Conservation (phyloP, 2,888 invertebrate species). For the Lasioglossum malachurum region DNA sequence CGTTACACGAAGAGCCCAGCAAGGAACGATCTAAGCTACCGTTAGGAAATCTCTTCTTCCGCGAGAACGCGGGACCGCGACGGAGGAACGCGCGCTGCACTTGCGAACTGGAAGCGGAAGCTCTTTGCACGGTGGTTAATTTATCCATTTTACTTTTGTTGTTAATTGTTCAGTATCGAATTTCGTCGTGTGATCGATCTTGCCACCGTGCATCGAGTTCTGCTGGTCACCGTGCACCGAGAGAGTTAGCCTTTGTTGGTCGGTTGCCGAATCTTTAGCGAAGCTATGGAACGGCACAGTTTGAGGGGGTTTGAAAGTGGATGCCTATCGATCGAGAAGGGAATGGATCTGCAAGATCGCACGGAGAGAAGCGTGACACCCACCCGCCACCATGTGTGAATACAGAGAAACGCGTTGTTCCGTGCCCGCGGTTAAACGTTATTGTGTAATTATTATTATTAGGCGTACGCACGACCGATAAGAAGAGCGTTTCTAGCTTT, state of each 20-base stretch:
- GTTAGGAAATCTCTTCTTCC: conserved; percentile 32
- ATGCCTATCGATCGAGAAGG: conserved; percentile 15
- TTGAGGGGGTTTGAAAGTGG: conserved; percentile 1
- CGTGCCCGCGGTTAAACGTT: conserved; percentile 43
- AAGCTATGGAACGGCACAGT: conserved; percentile 11
- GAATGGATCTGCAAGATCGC: conserved; percentile 53
- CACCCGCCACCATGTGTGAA: conserved; percentile 81
- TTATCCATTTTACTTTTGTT: neutral
- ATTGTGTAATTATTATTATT: conserved; percentile 24
- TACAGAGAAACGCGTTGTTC: conserved; percentile 63
- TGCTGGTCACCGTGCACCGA: conserved; percentile 21
- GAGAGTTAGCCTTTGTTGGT: conserved; percentile 24
- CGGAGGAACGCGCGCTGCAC: conserved; percentile 29
- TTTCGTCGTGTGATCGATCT: neutral
- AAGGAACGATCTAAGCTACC: conserved; percentile 56
- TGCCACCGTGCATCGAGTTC: conserved; percentile 30
- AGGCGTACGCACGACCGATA: conserved; percentile 31
- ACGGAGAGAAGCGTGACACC: conserved; percentile 81
- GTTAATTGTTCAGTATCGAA: neutral
- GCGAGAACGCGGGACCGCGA: conserved; percentile 10
- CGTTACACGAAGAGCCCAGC: conserved; percentile 46
- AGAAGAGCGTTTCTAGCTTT: conserved; percentile 57
- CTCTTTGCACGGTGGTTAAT: conserved; percentile 37
- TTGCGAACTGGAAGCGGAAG: conserved; percentile 20
- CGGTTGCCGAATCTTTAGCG: neutral